Conservation (phyloP, 1,140 invertebrate genomes). For the Neocloeon triangulifer region DNA sequence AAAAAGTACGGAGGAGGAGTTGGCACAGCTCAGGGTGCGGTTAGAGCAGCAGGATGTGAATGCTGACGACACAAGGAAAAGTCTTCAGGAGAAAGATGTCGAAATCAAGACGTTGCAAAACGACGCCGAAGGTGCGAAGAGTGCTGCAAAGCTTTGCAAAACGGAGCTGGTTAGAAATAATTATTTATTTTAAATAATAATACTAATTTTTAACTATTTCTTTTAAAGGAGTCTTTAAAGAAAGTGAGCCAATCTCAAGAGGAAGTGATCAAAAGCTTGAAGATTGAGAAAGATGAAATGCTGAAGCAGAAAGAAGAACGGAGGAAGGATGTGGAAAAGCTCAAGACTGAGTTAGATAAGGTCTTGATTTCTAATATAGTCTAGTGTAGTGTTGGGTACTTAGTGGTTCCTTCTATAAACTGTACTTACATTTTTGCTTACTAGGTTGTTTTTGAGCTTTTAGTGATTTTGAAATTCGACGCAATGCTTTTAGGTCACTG, state of each 20-base stretch:
- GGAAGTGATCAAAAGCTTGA: slow-evolving; percentile 16
- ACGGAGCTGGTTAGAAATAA: slow-evolving; percentile 12
- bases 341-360: slow-evolving; percentile 15
- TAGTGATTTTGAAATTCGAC: not conserved
- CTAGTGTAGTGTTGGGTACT: too few relatives aligned
- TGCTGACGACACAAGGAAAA: not conserved
- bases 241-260: slow-evolving; percentile 17
- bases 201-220: not conserved
- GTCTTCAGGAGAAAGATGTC: slow-evolving; percentile 10
- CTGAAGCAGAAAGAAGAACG: slow-evolving; percentile 14
- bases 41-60: slow-evolving; percentile 1
- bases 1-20: slow-evolving; percentile 9
- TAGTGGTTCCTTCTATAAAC: not conserved
- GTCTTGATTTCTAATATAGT: too few relatives aligned
- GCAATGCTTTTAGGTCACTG: slow-evolving; percentile 11
- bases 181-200: not conserved
- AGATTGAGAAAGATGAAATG: slow-evolving; percentile 17
- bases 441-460: not conserved
- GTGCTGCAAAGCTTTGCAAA: slow-evolving; percentile 15
- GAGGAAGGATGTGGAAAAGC: slow-evolving; percentile 15
- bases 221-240: slow-evolving; percentile 15
- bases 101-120: slow-evolving; percentile 15
- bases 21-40: slow-evolving; percentile 2
- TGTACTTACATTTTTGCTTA: not conserved
- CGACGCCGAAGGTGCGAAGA: slow-evolving; percentile 13